phyloP scores from a whole-genome alignment of 2,113 vertebrate species.

The Eleginops maclovinus region DNA sequence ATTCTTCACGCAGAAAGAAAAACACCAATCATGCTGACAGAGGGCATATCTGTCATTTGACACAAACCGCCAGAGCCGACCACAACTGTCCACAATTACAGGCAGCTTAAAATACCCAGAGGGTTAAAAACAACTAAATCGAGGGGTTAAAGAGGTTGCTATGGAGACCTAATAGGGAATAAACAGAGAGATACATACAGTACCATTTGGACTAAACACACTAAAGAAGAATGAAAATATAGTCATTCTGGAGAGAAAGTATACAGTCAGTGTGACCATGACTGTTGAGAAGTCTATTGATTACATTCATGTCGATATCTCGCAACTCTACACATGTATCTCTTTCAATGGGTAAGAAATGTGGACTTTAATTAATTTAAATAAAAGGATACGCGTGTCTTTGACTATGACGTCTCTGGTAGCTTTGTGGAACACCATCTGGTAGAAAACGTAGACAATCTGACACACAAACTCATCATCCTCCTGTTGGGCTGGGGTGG shows the following conservation, averaged over 20 bases:
- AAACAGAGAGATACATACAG: neutral
- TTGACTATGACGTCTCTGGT: conserved; percentile 96
- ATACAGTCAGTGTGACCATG: neutral
- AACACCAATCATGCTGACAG: conserved; percentile 16
- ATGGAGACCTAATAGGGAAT: neutral
- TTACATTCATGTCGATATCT: neutral
- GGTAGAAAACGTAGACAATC: conserved; percentile 96
- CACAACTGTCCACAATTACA: conserved; percentile 25
- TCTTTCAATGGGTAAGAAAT: neutral
- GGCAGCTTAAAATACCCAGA: conserved; percentile 6
- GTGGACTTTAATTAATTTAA: neutral
- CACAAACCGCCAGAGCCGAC: conserved; percentile 7
- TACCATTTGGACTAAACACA: neutral
- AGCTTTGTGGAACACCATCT: conserved; percentile 97
- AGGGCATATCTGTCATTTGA: conserved; percentile 20
- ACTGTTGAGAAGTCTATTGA: neutral
- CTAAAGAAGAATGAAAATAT: neutral
- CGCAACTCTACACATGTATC: neutral
- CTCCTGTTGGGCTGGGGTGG: conserved; percentile 89
- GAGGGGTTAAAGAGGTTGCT: conserved; percentile 4
- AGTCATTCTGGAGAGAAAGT: neutral
- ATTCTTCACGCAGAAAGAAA: conserved; percentile 19
- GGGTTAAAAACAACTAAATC: conserved; percentile 6
- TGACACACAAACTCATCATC: conserved; percentile 98
- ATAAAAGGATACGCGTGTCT: conserved; percentile 91